phyloP scores from a whole-genome alignment of 1,140 invertebrate genomes.

The Orchestia grillus region DNA sequence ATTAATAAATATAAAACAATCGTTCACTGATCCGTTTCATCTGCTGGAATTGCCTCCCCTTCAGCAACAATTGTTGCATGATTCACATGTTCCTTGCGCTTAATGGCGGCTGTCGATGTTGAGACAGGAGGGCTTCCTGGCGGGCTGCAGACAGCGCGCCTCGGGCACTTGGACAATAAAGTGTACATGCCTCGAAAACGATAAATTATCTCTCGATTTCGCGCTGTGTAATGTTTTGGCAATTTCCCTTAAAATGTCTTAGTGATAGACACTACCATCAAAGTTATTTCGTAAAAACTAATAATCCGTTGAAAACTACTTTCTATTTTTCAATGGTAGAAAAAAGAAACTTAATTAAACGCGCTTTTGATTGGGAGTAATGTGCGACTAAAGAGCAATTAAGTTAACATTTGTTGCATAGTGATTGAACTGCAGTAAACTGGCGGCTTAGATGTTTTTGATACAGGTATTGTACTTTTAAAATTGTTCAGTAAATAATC shows the following conservation, averaged over 20 bases:
- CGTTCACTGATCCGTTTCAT: constrained; percentile 52
- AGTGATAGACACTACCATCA: background rate
- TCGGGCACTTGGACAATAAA: background rate
- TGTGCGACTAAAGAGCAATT: background rate
- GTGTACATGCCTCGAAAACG: background rate
- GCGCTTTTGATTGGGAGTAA: background rate
- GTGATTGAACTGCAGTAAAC: background rate
- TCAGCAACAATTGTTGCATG: constrained; percentile 47
- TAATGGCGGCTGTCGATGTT: background rate
- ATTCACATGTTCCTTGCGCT: background rate
- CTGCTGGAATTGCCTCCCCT: constrained; percentile 35
- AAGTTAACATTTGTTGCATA: background rate
- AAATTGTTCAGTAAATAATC: background rate
- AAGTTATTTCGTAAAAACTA: background rate
- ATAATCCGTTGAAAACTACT: background rate
- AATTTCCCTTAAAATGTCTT: background rate
- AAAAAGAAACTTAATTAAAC: background rate
- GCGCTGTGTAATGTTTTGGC: background rate
- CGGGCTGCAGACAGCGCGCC: background rate
- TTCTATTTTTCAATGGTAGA: background rate
- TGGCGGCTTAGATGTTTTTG: background rate
- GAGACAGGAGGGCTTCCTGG: background rate
- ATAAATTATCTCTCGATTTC: background rate
- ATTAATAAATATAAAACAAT: constrained; percentile 56
- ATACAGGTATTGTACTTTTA: background rate